Percentiles rank a stretch among this genome's conserved stretches.
Evolutionary conservation across 2,113 vertebrate genomes (phyloP).

Genomic region (Platichthys flesus): DNA sequence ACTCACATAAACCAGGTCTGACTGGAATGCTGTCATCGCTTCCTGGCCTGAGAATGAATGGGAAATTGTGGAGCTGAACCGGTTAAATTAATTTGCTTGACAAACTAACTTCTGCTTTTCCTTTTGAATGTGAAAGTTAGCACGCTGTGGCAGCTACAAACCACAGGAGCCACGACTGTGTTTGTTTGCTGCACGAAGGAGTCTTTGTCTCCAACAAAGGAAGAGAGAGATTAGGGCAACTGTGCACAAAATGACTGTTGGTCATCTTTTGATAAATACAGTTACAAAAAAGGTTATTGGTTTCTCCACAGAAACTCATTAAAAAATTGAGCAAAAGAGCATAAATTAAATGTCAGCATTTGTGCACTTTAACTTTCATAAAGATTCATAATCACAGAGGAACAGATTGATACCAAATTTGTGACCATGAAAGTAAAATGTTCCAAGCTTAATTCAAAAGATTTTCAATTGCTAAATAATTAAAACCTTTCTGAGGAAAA

Average conservation of each 20-base stretch:
- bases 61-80: constrained; percentile 14
- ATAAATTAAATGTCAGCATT: constrained; percentile 45
- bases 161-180: constrained; percentile 12
- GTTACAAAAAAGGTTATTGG: constrained; percentile 37
- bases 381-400: constrained; percentile 42
- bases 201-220: constrained; percentile 39
- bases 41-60: constrained; percentile 38
- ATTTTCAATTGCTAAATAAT: neutral
- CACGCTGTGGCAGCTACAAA: neutral
- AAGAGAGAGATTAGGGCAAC: constrained; percentile 46
- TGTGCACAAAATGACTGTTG: constrained; percentile 47
- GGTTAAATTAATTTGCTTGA: constrained; percentile 42
- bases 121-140: constrained; percentile 40
- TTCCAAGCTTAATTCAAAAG: constrained; percentile 3
- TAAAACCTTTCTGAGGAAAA: neutral
- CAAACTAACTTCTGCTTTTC: constrained; percentile 62
- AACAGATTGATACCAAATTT: constrained; percentile 27
- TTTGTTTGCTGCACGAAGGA: constrained; percentile 19
- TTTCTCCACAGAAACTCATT: constrained; percentile 33
- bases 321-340: constrained; percentile 4
- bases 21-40: constrained; percentile 51
- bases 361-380: constrained; percentile 13
- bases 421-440: constrained; percentile 25
- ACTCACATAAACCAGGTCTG: constrained; percentile 14
- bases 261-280: constrained; percentile 52